Conservation (phyloP, 2,888 invertebrate species). For the Brenthis daphne region DNA sequence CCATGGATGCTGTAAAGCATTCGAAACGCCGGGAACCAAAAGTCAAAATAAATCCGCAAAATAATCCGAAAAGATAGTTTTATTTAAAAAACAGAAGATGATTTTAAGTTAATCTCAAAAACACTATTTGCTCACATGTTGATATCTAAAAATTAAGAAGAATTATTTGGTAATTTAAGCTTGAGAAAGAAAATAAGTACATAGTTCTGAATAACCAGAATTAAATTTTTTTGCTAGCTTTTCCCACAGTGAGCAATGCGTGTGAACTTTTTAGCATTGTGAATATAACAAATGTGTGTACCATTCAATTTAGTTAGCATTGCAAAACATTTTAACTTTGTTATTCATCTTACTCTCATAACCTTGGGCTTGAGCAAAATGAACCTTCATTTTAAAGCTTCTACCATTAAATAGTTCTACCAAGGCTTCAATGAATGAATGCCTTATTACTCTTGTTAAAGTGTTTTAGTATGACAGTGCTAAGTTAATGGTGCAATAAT, state of each 20-base stretch:
- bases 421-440: constrained; percentile 29
- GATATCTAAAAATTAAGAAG: too few relatives aligned
- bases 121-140: too few relatives aligned
- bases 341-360: constrained; percentile 63
- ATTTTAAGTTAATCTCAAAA: too few relatives aligned
- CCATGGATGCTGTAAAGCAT: too few relatives aligned
- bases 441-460: not conserved
- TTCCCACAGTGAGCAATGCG: constrained; percentile 51
- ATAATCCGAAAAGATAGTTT: too few relatives aligned
- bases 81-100: too few relatives aligned
- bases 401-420: constrained; percentile 24
- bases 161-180: not conserved
- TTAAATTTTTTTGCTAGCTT: constrained; percentile 22
- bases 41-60: too few relatives aligned
- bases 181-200: constrained; percentile 1
- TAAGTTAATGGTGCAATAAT: too few relatives aligned
- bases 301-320: constrained; percentile 54
- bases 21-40: too few relatives aligned
- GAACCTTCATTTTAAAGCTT: constrained; percentile 48
- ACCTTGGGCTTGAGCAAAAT: constrained; percentile 62
- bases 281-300: constrained; percentile 58
- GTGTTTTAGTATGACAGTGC: not conserved
- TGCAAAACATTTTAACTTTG: constrained; percentile 63
- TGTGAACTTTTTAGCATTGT: constrained; percentile 76
- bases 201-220: constrained; percentile 2